Evolutionary conservation across 2,113 vertebrate genomes (phyloP).

Genomic region (Empidonax alnorum): DNA sequence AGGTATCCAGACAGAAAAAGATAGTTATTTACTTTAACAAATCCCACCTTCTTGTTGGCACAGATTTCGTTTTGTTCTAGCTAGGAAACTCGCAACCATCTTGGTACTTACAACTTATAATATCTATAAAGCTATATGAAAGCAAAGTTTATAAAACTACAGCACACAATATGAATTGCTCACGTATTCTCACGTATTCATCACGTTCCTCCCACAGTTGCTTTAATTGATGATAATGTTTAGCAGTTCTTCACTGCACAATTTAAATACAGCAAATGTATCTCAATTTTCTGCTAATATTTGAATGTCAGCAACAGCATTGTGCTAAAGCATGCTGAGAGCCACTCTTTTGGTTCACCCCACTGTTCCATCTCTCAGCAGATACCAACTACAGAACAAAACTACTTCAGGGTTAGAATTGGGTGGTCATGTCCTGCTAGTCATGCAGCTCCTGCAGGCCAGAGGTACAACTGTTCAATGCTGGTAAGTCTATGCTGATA

Average conservation of each 20-base stretch:
- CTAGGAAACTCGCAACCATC: no score
- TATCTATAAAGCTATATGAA: no score
- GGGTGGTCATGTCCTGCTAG: background rate
- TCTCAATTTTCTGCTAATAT: background rate
- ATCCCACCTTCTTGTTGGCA: no score
- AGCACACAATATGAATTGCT: no score
- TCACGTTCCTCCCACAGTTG: background rate
- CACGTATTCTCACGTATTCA: no score
- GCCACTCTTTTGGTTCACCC: background rate
- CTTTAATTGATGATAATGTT: background rate
- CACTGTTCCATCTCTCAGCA: background rate
- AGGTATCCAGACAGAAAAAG: no score
- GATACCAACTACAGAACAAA: background rate
- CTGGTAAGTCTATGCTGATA: background rate
- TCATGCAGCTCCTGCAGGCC: background rate
- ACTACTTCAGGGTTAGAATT: background rate
- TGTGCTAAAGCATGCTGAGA: background rate
- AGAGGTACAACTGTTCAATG: background rate
- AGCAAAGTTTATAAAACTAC: no score
- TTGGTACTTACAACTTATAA: no score
- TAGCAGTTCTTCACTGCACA: background rate
- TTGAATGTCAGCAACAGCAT: background rate
- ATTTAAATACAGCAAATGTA: background rate
- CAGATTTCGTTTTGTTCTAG: no score
- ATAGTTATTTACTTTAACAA: no score